phyloP scores from a whole-genome alignment of 92 coral and sea anemone genomes.

The Paramuricea clavata region DNA sequence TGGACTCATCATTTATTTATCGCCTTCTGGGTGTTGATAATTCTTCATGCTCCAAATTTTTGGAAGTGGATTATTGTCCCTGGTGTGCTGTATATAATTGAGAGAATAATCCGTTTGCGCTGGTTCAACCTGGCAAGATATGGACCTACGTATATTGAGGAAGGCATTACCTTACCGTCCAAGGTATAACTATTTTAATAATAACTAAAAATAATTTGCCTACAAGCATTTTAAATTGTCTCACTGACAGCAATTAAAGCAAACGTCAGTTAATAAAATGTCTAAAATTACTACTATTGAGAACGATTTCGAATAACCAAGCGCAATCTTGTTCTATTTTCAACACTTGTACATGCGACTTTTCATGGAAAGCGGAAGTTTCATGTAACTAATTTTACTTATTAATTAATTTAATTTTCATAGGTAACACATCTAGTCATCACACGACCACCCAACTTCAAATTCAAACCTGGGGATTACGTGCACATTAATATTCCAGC shows the following conservation, averaged over 20 bases:
- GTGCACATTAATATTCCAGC: slow-evolving; percentile 82
- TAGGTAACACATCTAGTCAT: slow-evolving; percentile 32
- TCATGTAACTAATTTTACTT: too few species aligned
- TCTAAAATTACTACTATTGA: too few species aligned
- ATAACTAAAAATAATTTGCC: too few species aligned
- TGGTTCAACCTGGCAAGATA: slow-evolving; percentile 40
- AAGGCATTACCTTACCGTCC: slow-evolving; percentile 40
- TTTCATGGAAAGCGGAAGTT: too few species aligned
- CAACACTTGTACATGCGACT: too few species aligned
- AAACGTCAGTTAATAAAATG: too few species aligned
- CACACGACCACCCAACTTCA: slow-evolving; percentile 61
- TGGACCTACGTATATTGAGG: slow-evolving; percentile 40
- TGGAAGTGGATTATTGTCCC: slow-evolving; percentile 48
- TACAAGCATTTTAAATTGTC: background rate
- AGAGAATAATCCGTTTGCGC: slow-evolving; percentile 37
- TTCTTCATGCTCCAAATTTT: slow-evolving; percentile 39
- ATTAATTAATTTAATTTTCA: background rate
- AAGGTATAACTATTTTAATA: slow-evolving; percentile 19
- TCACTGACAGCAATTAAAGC: background rate
- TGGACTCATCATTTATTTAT: slow-evolving; percentile 35
- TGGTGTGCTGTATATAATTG: slow-evolving; percentile 27
- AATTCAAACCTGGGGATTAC: slow-evolving; percentile 84
- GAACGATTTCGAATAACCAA: too few species aligned
- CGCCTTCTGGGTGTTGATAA: slow-evolving; percentile 32
- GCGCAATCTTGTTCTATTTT: too few species aligned